Conservation (phyloP, 2,797 vertebrate species). For the Menidia menidia region DNA sequence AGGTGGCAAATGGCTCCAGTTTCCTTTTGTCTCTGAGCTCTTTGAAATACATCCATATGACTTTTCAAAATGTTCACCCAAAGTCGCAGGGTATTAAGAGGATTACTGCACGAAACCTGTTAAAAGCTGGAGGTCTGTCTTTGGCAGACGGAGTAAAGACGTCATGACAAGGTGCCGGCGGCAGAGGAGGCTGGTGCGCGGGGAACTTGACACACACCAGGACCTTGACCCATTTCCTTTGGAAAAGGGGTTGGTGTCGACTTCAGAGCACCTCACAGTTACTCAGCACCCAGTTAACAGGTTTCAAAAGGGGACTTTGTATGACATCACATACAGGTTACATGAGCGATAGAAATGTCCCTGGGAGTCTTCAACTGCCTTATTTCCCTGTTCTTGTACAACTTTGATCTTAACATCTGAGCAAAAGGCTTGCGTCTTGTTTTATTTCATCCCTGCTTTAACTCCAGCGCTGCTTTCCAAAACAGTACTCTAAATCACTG, state of each 20-base stretch:
- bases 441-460: constrained; percentile 37
- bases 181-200: constrained; percentile 23
- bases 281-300: constrained; percentile 55
- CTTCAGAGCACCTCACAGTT: constrained; percentile 51
- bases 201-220: constrained; percentile 48
- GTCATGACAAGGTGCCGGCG: constrained; percentile 47
- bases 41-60: constrained; percentile 68
- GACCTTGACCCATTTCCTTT: constrained; percentile 66
- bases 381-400: constrained; percentile 53
- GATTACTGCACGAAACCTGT: constrained; percentile 55
- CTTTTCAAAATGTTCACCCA: constrained; percentile 62
- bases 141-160: constrained; percentile 26
- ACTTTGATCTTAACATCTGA: constrained; percentile 19
- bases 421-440: constrained; percentile 29
- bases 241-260: constrained; percentile 47
- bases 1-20: constrained; percentile 72
- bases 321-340: constrained; percentile 49
- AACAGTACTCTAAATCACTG: constrained; percentile 42
- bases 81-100: constrained; percentile 57
- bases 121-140: constrained; percentile 51
- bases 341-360: constrained; percentile 42
- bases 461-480: constrained; percentile 31
- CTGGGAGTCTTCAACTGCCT: constrained; percentile 27
- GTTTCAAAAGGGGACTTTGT: constrained; percentile 56
- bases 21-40: constrained; percentile 70